Conservation (phyloP, 2,797 vertebrate genomes). For the Eulemur albifrons region DNA sequence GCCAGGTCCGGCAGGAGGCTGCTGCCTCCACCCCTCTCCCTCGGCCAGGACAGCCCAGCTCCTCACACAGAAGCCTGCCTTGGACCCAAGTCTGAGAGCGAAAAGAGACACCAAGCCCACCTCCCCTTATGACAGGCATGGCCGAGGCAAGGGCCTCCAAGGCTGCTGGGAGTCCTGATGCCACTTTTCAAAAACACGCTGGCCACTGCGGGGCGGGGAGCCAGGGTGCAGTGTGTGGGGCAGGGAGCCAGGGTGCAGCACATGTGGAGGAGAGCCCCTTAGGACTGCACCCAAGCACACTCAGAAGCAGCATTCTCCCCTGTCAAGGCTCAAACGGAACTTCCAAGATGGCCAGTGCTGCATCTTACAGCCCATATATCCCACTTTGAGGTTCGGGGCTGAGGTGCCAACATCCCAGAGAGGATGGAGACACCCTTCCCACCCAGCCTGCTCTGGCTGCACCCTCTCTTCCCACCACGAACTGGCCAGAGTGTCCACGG, state of each 20-base stretch:
- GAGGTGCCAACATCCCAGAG: not conserved
- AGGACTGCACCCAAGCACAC: not conserved
- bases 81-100: not conserved
- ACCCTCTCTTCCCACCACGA: too few relatives aligned
- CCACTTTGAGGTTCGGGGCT: not conserved
- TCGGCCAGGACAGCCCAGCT: not conserved
- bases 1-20: not conserved
- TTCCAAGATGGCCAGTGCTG: not conserved
- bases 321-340: not conserved
- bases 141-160: not conserved
- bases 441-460: not conserved
- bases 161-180: not conserved
- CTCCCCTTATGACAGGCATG: not conserved
- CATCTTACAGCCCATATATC: not conserved
- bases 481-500: not conserved
- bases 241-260: too few relatives aligned
- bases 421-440: not conserved
- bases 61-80: not conserved
- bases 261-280: not conserved
- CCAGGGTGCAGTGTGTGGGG: too few relatives aligned
- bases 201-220: not conserved
- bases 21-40: too few relatives aligned
- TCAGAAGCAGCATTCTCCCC: not conserved
- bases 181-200: not conserved
- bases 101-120: not conserved